Evolutionary conservation across 2,797 vertebrate genomes (phyloP).

Genomic region (Mus caroli): DNA sequence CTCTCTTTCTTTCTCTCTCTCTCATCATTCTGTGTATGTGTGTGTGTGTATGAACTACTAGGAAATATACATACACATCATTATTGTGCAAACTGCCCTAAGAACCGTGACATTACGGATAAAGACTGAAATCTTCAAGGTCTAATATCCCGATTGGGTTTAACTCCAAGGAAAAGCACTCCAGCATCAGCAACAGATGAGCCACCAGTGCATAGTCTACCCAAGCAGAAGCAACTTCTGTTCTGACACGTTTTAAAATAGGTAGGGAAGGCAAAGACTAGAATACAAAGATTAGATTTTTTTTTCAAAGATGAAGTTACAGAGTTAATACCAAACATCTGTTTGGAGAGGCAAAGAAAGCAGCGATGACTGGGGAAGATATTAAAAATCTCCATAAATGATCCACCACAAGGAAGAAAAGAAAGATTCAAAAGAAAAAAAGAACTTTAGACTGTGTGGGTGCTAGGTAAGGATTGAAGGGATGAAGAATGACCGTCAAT

Average conservation of each 20-base stretch:
- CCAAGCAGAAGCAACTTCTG: constrained; percentile 64
- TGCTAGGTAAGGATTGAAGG: neutral
- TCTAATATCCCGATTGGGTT: constrained; percentile 55
- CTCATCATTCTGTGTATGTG: neutral
- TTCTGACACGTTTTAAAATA: constrained; percentile 65
- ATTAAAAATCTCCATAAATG: neutral
- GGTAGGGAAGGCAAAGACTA: constrained; percentile 31
- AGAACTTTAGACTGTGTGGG: neutral
- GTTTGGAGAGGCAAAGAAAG: constrained; percentile 52
- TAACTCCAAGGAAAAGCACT: neutral
- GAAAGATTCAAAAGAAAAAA: neutral
- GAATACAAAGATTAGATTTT: constrained; percentile 51
- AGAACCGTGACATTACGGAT: constrained; percentile 44
- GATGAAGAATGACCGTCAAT: neutral
- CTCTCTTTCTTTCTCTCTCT: neutral
- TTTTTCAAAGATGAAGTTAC: constrained; percentile 69
- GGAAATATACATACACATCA: neutral
- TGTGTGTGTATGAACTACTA: neutral
- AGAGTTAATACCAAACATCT: constrained; percentile 29
- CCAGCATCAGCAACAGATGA: neutral
- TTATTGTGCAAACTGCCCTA: constrained; percentile 38
- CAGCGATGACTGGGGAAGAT: neutral
- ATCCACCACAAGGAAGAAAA: neutral
- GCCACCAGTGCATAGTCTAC: neutral
- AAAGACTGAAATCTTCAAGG: constrained; percentile 42